Base-by-base conservation (phyloP, 37 sponge, comb jelly and placozoan genomes). In the Tethya wilhelma region DNA sequence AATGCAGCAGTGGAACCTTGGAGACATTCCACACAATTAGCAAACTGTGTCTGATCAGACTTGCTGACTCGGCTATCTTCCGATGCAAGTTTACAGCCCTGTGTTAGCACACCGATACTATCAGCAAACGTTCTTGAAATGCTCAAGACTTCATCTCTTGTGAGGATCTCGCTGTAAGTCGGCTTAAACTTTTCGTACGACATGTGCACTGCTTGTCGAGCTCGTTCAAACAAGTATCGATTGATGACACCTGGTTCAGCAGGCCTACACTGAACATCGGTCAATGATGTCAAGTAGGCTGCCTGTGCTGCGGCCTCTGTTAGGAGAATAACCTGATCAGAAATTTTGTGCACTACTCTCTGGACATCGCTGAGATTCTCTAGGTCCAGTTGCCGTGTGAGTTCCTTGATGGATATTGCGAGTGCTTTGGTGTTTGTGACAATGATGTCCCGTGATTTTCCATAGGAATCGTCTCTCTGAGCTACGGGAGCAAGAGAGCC, bases 281-380 rank as follows among this genome's bases (percentile, higher is more conserved):
- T 56, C 56, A 93, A 31, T 2, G 89, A 88, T 14, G 75, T 73
- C 4, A 82, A 58, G 44, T 94, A 94, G 1, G 95, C 95, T 20
- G 88, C 84, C 0, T 94, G 91, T 9, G 92, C 77, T 1, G 92
- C 85, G n/a, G 88, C 78, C 41, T 94, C 95, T 19, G 89, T 90
- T 2, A 94, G 67, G 0, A 78, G 14, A 22, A 88, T 75, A 17
- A 88, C 92, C 68, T 87, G 84, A 38, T 90, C 89, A 1, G 89
- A 44, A 0, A 93, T n/a, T 23, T 45, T 31, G 4, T 75, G 53
- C 23, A 79, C 83, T 14, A 43, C 28, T 26, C 67, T 31, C 11
- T 67, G 56, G 1, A 87, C 71, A 0, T 43, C 68, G n/a, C 57
- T 28, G 37, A 78, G 45, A 20, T 73, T 67, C 5, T 53, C 72